phyloP scores from a whole-genome alignment of 2,888 invertebrate genomes.

The Drosophila cognata region DNA sequence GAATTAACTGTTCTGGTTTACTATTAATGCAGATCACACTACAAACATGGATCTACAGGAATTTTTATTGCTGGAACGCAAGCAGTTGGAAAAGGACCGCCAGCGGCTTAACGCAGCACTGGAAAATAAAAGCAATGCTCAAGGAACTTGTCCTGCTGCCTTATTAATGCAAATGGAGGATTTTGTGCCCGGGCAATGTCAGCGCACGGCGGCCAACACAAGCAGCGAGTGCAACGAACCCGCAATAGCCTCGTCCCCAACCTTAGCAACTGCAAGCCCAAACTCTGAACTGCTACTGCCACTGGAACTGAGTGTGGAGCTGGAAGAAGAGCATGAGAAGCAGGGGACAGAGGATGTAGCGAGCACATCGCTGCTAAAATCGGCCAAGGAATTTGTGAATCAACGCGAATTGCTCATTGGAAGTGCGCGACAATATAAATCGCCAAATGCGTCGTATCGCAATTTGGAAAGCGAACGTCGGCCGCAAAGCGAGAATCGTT shows the following conservation, averaged over 20 bases:
- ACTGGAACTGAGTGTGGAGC: constrained; percentile 33
- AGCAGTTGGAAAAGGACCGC: constrained; percentile 66
- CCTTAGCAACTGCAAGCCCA: constrained; percentile 69
- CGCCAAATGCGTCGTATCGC: constrained; percentile 67
- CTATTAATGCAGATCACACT: constrained; percentile 11
- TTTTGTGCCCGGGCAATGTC: constrained; percentile 60
- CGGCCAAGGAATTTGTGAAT: constrained; percentile 76
- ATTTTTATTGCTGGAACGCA: constrained; percentile 69
- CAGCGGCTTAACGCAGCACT: constrained; percentile 46
- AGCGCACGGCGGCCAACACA: constrained; percentile 45
- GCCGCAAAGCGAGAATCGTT: constrained; percentile 75
- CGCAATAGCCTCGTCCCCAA: constrained; percentile 34
- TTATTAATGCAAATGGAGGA: constrained; percentile 50
- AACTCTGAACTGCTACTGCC: constrained; percentile 49
- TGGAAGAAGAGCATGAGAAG: constrained; percentile 3
- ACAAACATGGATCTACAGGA: constrained; percentile 71
- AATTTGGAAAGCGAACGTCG: constrained; percentile 61
- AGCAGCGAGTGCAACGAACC: constrained; percentile 61
- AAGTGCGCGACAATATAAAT: constrained; percentile 70
- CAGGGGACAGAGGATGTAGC: neutral
- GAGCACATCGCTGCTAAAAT: constrained; percentile 53
- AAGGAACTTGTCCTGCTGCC: constrained; percentile 60
- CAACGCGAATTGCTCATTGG: constrained; percentile 70
- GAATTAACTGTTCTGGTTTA: neutral
- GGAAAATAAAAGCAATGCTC: constrained; percentile 11